Conservation (phyloP, 2,113 vertebrate genomes). For the Campylomormyrus numenius region DNA sequence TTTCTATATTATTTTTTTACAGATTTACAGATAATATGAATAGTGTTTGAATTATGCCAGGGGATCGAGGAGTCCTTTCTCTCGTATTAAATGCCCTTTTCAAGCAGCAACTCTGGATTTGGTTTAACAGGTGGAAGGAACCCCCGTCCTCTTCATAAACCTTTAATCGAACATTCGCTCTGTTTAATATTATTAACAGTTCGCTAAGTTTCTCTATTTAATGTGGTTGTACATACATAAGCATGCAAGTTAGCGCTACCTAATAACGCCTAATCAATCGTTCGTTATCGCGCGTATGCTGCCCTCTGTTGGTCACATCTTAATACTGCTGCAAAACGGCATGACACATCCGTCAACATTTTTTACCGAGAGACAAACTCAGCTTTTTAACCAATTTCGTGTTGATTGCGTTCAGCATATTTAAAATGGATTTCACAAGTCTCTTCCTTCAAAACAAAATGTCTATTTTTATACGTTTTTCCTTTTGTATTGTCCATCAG, state of each 20-base stretch:
- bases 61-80: background rate
- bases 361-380: background rate
- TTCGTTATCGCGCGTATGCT: background rate
- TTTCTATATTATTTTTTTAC: background rate
- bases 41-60: background rate
- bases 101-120: background rate
- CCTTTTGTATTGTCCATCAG: background rate
- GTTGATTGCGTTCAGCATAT: background rate
- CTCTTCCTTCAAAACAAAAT: background rate
- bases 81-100: background rate
- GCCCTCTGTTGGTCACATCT: background rate
- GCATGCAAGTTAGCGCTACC: background rate
- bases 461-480: background rate
- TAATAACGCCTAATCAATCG: background rate
- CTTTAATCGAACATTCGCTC: background rate
- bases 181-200: background rate
- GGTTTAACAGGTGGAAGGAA: background rate
- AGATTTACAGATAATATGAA: background rate
- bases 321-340: background rate
- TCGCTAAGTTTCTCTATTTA: background rate
- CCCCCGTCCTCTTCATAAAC: background rate
- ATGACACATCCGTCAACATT: background rate
- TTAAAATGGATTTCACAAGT: background rate
- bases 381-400: background rate
- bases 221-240: background rate